Evolutionary conservation across 92 coral and sea anemone genomes (phyloP).

Genomic region (Metridium senile): DNA sequence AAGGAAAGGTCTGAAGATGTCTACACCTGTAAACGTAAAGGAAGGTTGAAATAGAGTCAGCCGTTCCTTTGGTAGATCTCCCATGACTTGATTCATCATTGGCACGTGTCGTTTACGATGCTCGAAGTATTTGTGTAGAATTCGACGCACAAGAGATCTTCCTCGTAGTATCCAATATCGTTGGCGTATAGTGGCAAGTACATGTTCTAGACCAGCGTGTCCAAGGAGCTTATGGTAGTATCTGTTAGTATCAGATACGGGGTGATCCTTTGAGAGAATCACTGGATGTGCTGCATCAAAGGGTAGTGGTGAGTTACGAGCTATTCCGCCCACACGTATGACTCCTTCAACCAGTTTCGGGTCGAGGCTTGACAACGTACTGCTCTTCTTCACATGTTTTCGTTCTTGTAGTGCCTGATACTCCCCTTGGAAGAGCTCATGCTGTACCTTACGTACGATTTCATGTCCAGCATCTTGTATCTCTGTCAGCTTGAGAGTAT

Average conservation of each 20-base stretch:
- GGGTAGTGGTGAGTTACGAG: constrained; percentile 32
- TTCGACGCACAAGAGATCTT: constrained; percentile 38
- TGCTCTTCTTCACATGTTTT: constrained; percentile 3
- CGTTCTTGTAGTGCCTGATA: background rate
- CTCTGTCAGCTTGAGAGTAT: constrained; percentile 18
- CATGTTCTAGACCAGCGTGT: constrained; percentile 49
- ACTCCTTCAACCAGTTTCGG: constrained; percentile 39
- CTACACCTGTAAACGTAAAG: constrained; percentile 30
- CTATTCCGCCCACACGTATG: constrained; percentile 46
- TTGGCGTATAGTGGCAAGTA: constrained; percentile 29
- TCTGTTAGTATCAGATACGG: constrained; percentile 21
- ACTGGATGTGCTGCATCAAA: constrained; percentile 44
- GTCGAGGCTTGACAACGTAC: constrained; percentile 43
- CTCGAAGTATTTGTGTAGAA: constrained; percentile 22
- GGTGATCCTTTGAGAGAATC: constrained; percentile 53
- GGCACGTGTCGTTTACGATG: constrained; percentile 24
- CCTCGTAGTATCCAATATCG: constrained; percentile 32
- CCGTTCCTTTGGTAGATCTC: constrained; percentile 21
- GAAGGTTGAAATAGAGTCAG: constrained; percentile 9
- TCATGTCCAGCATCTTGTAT: constrained; percentile 15
- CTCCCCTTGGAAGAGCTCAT: constrained; percentile 27
- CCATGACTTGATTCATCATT: too few species aligned
- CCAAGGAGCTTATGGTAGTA: constrained; percentile 33
- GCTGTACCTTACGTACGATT: too few species aligned
- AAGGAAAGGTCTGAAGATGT: constrained; percentile 35